Conservation (phyloP, 2,797 vertebrate genomes). For the Pseudochirops corinnae region DNA sequence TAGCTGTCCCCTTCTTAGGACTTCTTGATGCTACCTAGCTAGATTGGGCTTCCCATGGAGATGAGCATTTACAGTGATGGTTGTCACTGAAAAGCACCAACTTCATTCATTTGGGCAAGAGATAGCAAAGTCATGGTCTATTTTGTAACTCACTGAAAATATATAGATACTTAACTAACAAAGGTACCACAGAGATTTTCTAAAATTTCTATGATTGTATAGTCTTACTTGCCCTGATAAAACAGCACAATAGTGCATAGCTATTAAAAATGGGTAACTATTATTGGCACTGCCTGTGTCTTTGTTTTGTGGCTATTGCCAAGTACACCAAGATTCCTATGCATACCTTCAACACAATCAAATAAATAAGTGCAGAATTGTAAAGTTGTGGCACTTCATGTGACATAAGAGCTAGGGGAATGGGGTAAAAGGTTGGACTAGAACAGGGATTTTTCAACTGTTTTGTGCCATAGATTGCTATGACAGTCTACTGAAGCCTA, state of each 20-base stretch:
- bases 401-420: background rate
- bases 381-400: background rate
- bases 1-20: too few species aligned
- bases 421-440: background rate
- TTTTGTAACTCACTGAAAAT: background rate
- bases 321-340: background rate
- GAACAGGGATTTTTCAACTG: background rate
- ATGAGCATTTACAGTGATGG: rapidly evolving
- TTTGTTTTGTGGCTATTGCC: background rate
- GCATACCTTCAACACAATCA: background rate
- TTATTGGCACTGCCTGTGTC: background rate
- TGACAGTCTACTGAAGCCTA: background rate
- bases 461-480: background rate
- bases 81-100: background rate
- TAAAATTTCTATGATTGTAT: background rate
- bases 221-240: background rate
- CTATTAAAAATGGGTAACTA: background rate
- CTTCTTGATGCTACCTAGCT: background rate
- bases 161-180: background rate
- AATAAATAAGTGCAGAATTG: background rate
- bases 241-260: background rate
- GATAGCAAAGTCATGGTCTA: background rate
- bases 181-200: background rate
- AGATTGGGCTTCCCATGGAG: background rate
- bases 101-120: background rate